Evolutionary conservation across 2,888 invertebrate genomes (phyloP), one percentile per base, ranked within the genome.

Genomic region (Hipparchia semele): DNA sequence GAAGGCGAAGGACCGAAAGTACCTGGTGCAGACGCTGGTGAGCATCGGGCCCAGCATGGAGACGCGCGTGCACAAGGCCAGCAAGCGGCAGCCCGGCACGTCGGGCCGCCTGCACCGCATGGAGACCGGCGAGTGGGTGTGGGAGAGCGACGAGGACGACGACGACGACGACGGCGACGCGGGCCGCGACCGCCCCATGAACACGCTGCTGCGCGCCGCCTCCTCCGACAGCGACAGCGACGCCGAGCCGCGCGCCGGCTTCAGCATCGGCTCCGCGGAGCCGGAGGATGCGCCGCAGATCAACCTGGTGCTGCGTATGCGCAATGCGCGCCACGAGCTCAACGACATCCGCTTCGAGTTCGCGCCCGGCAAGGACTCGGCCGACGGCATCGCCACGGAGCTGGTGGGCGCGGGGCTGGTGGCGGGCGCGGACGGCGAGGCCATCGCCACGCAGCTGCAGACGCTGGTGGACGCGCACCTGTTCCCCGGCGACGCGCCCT

Each of bases 321-420:
- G 98, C 80, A 99, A 99, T 94, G 95, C 97, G 72, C 96, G 96
- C 81, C 95, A 97, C 78, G 99, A 99, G 91, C 94, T 99, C 79
- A 99, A 99, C 92, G 99, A 99, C 90, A 99, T 99, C 85, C 96
- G 99, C 83, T 99, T 99, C 92, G 99, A 99, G 92, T 99, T 99
- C 92, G 97, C 98, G 62, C 96, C 98, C 58, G 98, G 98, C 61
- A 97, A 98, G 88, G 98, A 98, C 88, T 97, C 97, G 0, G 96
- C 99, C 0, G 99, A 99, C 89, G 99, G 99, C 71, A 99, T 99
- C 81, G 98, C 99, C 13, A 96, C 97, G n/a, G 99, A 99, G 93
- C 94, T 99, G 81, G 99, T 99, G 64, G 98, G 98, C 79, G 99
- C 99, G 67, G 99, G 99, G 60, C 94, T 99, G 74, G 99, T 99